A percentile compares a stretch with the other conserved stretches of the same genome.
Evolutionary conservation across 2,113 vertebrate genomes (phyloP).

Genomic region (Eidolon helvum): DNA sequence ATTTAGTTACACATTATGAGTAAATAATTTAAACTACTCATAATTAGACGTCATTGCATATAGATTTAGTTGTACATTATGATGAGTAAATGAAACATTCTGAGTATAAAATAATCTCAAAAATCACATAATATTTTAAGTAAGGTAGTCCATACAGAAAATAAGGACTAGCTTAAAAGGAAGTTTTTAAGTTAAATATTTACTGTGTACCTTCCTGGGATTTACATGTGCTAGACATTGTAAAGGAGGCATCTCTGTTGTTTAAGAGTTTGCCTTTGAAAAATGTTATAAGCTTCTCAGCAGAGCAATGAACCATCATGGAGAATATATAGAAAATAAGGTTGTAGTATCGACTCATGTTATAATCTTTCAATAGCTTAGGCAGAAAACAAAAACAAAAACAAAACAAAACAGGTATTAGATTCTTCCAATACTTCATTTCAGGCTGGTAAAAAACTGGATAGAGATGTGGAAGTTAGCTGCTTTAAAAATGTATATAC

Average conservation of each 20-base stretch:
- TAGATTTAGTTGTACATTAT: background rate
- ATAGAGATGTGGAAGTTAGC: background rate
- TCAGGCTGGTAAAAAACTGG: background rate
- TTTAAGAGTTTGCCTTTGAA: background rate
- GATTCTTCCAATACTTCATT: background rate
- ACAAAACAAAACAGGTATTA: background rate
- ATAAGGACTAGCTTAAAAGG: background rate
- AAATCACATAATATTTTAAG: background rate
- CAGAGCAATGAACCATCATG: background rate
- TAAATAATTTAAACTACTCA: background rate
- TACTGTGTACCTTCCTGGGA: background rate
- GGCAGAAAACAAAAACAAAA: background rate
- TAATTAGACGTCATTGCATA: background rate
- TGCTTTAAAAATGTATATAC: conserved; percentile 62
- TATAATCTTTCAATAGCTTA: background rate
- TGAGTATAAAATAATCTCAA: background rate
- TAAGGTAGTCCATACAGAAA: background rate
- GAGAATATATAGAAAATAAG: background rate
- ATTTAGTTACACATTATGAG: background rate
- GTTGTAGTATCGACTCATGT: background rate
- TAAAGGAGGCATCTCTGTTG: background rate
- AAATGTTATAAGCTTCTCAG: background rate
- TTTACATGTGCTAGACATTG: background rate
- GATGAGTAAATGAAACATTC: background rate
- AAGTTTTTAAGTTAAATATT: background rate